Evolutionary conservation across 2,888 invertebrate species (phyloP).

Genomic region (Agonopterix arenella): DNA sequence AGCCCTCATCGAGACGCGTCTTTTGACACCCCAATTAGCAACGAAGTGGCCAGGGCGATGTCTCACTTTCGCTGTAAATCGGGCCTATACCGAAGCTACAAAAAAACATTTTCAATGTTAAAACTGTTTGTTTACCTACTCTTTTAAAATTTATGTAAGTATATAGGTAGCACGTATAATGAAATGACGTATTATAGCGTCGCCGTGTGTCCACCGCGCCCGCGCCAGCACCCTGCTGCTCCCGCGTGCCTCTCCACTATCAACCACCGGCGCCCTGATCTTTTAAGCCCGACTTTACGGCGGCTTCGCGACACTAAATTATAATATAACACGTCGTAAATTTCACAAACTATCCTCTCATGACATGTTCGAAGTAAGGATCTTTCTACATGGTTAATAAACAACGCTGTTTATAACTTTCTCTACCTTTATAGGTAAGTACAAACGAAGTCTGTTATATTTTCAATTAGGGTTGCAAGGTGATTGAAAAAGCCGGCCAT

Average conservation of each 20-base stretch:
- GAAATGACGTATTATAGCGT: background rate
- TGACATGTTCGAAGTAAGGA: conserved; percentile 55
- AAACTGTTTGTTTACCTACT: background rate
- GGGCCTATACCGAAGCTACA: no score
- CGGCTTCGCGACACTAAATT: conserved; percentile 66
- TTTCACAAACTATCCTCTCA: conserved; percentile 65
- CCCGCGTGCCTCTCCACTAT: conserved; percentile 17
- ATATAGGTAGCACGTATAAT: no score
- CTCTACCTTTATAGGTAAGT: background rate
- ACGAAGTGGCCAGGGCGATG: no score
- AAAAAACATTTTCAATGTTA: no score
- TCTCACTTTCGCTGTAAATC: no score
- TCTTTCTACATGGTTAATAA: conserved; percentile 10
- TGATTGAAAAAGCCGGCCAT: no score
- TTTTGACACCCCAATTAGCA: no score
- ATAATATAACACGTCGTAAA: conserved; percentile 75
- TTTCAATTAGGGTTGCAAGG: no score
- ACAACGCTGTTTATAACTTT: conserved; percentile 22
- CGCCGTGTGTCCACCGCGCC: background rate
- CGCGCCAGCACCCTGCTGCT: conserved; percentile 5
- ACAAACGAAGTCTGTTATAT: no score
- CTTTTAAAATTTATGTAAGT: background rate
- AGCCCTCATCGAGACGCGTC: no score
- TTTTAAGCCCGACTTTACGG: conserved; percentile 71
- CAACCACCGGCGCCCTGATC: conserved; percentile 42